A percentile compares a stretch with the other conserved stretches of the same genome.
Evolutionary conservation across 2,113 vertebrate species (phyloP).

Genomic region (Clinocottus analis): DNA sequence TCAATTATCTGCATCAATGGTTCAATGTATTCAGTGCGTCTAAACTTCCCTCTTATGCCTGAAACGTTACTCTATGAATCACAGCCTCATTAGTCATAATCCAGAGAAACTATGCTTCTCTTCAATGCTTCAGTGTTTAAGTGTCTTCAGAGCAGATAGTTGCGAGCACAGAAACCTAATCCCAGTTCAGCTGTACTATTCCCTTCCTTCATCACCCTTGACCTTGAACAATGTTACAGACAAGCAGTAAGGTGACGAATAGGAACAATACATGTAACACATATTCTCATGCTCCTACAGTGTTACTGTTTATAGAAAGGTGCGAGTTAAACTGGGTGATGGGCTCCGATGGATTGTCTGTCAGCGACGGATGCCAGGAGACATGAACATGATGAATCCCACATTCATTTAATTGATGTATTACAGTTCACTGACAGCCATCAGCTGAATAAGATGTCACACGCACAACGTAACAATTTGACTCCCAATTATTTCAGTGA

Average conservation of each 20-base stretch:
- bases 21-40: background rate
- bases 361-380: conserved; percentile 59
- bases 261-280: conserved; percentile 18
- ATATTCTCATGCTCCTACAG: conserved; percentile 11
- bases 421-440: conserved; percentile 70
- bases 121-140: background rate
- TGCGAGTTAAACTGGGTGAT: conserved; percentile 38
- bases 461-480: conserved; percentile 23
- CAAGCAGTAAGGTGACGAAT: background rate
- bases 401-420: conserved; percentile 72
- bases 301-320: conserved; percentile 47
- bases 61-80: conserved; percentile 1
- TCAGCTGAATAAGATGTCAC: conserved; percentile 76
- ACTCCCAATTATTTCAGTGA: conserved; percentile 56
- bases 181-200: background rate
- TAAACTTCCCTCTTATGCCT: background rate
- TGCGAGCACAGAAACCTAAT: background rate
- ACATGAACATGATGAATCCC: conserved; percentile 69
- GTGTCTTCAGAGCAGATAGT: background rate
- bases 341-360: conserved; percentile 50
- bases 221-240: background rate
- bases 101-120: background rate
- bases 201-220: background rate
- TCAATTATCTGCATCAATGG: conserved; percentile 12
- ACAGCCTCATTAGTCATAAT: conserved; percentile 10